Percentiles rank a stretch among this genome's conserved stretches.
These are phyloP conservation scores for Bombus turneri DNA, from an alignment of 1,140 invertebrate species.

Conservation along the genomic window DNA sequence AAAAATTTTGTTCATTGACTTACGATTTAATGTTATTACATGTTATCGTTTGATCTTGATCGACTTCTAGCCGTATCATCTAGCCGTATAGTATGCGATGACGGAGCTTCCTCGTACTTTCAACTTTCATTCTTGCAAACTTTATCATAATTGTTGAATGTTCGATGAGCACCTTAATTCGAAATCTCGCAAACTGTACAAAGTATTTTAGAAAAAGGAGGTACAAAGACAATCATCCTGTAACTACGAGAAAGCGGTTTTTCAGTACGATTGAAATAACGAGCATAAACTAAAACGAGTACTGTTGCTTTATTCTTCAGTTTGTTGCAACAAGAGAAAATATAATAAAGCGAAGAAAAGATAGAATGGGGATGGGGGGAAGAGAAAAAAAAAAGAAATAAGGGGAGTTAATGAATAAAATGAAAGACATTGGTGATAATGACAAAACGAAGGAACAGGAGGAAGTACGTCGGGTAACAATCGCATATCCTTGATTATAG, in stretches of 20 bases:
- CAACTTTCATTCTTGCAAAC: constrained; percentile 18
- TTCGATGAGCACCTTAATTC: constrained; percentile 50
- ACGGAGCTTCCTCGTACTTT: constrained; percentile 18
- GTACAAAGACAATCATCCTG: constrained; percentile 61
- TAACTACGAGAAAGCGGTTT: constrained; percentile 44
- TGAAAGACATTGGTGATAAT: background rate
- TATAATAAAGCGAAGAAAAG: constrained; percentile 7
- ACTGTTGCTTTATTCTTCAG: constrained; percentile 12
- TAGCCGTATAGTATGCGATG: background rate
- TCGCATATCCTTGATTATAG: constrained; percentile 45
- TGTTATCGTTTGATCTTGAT: constrained; percentile 17
- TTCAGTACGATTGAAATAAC: constrained; percentile 23
- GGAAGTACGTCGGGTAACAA: constrained; percentile 66
- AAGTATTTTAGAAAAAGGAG: constrained; percentile 58
- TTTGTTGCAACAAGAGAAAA: constrained; percentile 8
- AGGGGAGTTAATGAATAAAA: background rate
- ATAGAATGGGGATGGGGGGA: background rate
- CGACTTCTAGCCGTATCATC: constrained; percentile 24
- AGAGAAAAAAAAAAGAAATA: background rate
- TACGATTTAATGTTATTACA: background rate
- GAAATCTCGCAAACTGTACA: constrained; percentile 66
- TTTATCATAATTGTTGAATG: background rate
- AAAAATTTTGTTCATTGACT: constrained; percentile 12
- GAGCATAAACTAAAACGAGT: constrained; percentile 17
- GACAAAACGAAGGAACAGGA: constrained; percentile 22